Evolutionary conservation across 2,797 vertebrate genomes (phyloP).

Genomic region (Darevskia mixta): DNA sequence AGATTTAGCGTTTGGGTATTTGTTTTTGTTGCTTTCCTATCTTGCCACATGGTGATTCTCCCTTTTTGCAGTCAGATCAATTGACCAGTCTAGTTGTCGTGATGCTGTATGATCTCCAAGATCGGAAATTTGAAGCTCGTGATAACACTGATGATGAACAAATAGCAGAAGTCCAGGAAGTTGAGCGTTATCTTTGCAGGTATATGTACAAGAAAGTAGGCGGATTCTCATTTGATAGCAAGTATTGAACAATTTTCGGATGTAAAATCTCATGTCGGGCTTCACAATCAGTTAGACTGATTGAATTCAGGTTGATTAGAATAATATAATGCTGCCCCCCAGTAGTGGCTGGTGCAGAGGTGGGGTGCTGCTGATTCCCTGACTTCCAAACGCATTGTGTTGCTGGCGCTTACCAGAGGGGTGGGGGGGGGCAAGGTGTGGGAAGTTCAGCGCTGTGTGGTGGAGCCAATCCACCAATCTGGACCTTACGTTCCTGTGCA

Average conservation of each 20-base stretch:
- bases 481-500: too few species aligned
- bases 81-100: slow-evolving; percentile 87
- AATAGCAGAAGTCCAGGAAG: slow-evolving; percentile 83
- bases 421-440: too few species aligned
- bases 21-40: background rate
- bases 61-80: slow-evolving; percentile 82
- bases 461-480: too few species aligned
- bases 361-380: too few species aligned
- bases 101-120: slow-evolving; percentile 91
- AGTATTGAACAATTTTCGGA: background rate
- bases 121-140: slow-evolving; percentile 86
- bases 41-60: slow-evolving; percentile 22
- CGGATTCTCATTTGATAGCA: background rate
- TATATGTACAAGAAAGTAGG: slow-evolving; percentile 57
- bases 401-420: too few species aligned
- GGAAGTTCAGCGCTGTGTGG: too few species aligned
- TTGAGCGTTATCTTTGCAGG: slow-evolving; percentile 84
- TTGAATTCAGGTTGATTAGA: background rate
- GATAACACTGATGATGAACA: slow-evolving; percentile 63
- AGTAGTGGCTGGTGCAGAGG: too few species aligned
- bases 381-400: too few species aligned
- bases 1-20: background rate
- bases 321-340: background rate
- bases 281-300: background rate
- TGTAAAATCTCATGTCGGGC: background rate